Conservation (phyloP, 2,113 vertebrate genomes). For the Halcyon malimbica region DNA sequence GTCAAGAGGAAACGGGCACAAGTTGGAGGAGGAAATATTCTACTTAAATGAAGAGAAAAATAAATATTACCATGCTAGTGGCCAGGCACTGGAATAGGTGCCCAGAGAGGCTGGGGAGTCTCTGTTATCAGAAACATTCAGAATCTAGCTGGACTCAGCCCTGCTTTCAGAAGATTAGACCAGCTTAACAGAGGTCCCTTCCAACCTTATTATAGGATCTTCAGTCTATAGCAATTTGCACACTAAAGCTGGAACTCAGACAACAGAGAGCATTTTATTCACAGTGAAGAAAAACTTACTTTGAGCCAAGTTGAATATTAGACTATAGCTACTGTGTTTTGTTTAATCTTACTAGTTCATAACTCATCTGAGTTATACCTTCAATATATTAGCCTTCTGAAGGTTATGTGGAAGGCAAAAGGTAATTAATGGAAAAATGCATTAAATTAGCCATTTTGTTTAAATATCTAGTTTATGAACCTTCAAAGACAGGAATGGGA, state of each 20-base stretch:
- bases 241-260: background rate
- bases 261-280: background rate
- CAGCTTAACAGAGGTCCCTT: background rate
- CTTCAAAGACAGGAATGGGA: background rate
- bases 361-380: background rate
- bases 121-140: constrained; percentile 8
- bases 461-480: background rate
- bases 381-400: background rate
- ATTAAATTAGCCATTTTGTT: background rate
- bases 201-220: background rate
- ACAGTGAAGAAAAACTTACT: background rate
- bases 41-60: background rate
- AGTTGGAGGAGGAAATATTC: background rate
- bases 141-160: background rate
- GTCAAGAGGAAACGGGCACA: background rate
- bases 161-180: background rate
- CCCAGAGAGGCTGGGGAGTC: background rate
- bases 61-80: background rate
- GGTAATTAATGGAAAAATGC: background rate
- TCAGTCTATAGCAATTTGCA: background rate
- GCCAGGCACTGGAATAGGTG: background rate
- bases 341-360: background rate
- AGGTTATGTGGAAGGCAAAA: background rate
- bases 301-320: background rate
- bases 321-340: background rate